These are phyloP conservation scores for Bemisia tabaci DNA, from an alignment of 1,140 invertebrate species.

Conservation along the genomic window DNA sequence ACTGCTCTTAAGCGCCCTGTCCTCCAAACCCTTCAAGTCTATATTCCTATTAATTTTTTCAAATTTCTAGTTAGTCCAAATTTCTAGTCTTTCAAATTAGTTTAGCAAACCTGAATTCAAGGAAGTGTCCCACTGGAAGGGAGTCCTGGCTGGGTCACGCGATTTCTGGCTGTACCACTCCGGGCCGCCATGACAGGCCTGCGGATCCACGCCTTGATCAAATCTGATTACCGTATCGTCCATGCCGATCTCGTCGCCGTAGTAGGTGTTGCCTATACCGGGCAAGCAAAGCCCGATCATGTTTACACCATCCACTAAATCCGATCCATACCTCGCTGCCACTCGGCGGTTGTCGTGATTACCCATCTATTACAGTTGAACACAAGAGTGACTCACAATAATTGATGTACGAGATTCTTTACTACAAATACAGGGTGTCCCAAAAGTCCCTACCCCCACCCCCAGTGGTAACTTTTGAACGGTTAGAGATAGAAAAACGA, in stretches of 20 bases:
- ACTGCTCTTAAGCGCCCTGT: no score
- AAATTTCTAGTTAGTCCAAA: no score
- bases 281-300: conserved; percentile 59
- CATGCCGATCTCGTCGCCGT: conserved; percentile 67
- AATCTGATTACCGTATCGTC: conserved; percentile 37
- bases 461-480: no score
- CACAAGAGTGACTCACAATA: no score
- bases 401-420: no score
- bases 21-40: no score
- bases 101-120: conserved; percentile 43
- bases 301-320: conserved; percentile 53
- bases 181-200: conserved; percentile 26
- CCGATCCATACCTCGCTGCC: conserved; percentile 43
- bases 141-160: conserved; percentile 50
- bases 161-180: conserved; percentile 35
- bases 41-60: no score
- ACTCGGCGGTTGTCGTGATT: conserved; percentile 58
- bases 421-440: no score
- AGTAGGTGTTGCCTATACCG: conserved; percentile 57
- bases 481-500: no score
- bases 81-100: no score
- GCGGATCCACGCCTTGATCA: conserved; percentile 38
- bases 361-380: no score
- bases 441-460: no score
- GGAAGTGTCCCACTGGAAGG: conserved; percentile 54